Percentiles rank a stretch among this genome's conserved stretches.
These are phyloP conservation scores for human DNA, from an alignment of 2,113 vertebrate species.

Conservation along the genomic window GRCh38 chr11:128324501-128325000, in stretches of 20 bases:
- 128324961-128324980: not conserved
- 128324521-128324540: not conserved
- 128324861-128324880: slow-evolving; percentile 63
- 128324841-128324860: slow-evolving; percentile 42
- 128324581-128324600: not conserved
- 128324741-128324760: not conserved
- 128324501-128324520: not conserved
- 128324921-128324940: slow-evolving; percentile 46
- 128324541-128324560: not conserved
- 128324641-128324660: not conserved
- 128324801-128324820: slow-evolving; percentile 37
- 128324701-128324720: not conserved
- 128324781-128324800: not conserved
- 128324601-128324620: not conserved
- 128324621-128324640: fast-evolving
- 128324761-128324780: slow-evolving; percentile 56
- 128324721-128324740: not conserved
- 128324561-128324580: not conserved
- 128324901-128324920: not conserved
- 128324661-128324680: fast-evolving
- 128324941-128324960: slow-evolving; percentile 56
- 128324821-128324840: slow-evolving; percentile 72
- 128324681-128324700: not conserved
- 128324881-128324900: slow-evolving; percentile 75
- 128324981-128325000: slow-evolving; percentile 60